Conservation (phyloP, 2,888 invertebrate genomes). For the Steromphala cineraria region DNA sequence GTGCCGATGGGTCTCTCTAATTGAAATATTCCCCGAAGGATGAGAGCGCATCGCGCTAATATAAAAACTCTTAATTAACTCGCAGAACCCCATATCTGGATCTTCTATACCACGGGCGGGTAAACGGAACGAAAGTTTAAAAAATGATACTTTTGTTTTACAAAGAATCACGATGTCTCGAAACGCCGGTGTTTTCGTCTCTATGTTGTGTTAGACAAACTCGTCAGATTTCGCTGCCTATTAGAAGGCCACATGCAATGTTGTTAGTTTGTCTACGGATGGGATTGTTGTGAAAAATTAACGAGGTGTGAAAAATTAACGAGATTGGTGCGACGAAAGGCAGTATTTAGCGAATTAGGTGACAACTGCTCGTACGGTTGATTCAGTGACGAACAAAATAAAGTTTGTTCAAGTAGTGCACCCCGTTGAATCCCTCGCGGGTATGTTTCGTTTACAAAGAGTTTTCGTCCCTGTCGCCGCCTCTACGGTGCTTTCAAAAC, state of each 20-base stretch:
- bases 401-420: slow-evolving; percentile 20
- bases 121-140: too few relatives aligned
- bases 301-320: slow-evolving; percentile 31
- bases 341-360: slow-evolving; percentile 6
- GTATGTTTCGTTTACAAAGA: slow-evolving; percentile 6
- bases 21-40: slow-evolving; percentile 12
- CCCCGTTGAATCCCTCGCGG: slow-evolving; percentile 19
- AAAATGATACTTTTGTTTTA: too few relatives aligned
- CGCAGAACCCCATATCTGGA: neutral
- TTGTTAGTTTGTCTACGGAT: slow-evolving; percentile 16
- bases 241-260: neutral
- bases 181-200: too few relatives aligned
- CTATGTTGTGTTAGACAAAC: too few relatives aligned
- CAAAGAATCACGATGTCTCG: too few relatives aligned
- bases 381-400: slow-evolving; percentile 23
- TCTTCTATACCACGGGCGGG: too few relatives aligned
- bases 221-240: neutral
- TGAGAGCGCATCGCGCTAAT: slow-evolving; percentile 19
- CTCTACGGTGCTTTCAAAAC: slow-evolving; percentile 20
- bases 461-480: neutral
- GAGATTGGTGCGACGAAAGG: slow-evolving; percentile 26
- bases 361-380: slow-evolving; percentile 24
- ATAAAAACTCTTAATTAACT: slow-evolving; percentile 19
- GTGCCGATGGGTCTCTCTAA: slow-evolving; percentile 21
- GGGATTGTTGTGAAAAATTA: slow-evolving; percentile 19